These are phyloP conservation scores for Xenopus laevis DNA, from an alignment of 2,113 vertebrate genomes.

Conservation along the genomic window DNA sequence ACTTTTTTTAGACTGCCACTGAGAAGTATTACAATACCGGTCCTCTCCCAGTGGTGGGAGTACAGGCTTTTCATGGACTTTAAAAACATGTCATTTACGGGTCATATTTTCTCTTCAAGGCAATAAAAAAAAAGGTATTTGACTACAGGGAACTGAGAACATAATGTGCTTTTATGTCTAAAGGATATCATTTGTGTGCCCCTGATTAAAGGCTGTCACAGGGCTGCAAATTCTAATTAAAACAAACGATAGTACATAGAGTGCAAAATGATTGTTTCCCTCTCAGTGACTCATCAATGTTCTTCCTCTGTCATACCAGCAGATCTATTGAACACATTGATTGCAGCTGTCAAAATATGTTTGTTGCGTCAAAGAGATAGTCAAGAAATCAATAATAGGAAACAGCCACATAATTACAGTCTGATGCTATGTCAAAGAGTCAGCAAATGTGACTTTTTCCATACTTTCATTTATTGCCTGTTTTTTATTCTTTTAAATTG, in stretches of 20 bases:
- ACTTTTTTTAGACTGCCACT: neutral
- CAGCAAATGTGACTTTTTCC: constrained; percentile 19
- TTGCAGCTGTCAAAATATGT: constrained; percentile 42
- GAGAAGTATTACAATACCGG: neutral
- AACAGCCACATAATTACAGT: constrained; percentile 38
- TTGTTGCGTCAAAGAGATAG: constrained; percentile 41
- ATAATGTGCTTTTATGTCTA: neutral
- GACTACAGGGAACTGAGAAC: neutral
- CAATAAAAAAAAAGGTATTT: neutral
- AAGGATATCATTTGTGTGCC: neutral
- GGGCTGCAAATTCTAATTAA: neutral
- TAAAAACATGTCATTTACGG: neutral
- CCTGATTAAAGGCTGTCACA: neutral
- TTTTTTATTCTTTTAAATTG: no score
- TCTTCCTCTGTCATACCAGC: constrained; percentile 25
- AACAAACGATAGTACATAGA: neutral
- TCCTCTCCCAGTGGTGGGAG: neutral
- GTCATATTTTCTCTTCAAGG: neutral
- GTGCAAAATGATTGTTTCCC: constrained; percentile 16
- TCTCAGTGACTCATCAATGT: constrained; percentile 32
- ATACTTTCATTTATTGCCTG: constrained; percentile 1
- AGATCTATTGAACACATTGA: constrained; percentile 42
- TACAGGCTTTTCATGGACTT: neutral
- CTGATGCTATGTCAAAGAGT: constrained; percentile 13
- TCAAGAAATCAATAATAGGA: constrained; percentile 33